phyloP scores from a whole-genome alignment of 2,797 vertebrate genomes.

The Hyperoplus lanceolatus region DNA sequence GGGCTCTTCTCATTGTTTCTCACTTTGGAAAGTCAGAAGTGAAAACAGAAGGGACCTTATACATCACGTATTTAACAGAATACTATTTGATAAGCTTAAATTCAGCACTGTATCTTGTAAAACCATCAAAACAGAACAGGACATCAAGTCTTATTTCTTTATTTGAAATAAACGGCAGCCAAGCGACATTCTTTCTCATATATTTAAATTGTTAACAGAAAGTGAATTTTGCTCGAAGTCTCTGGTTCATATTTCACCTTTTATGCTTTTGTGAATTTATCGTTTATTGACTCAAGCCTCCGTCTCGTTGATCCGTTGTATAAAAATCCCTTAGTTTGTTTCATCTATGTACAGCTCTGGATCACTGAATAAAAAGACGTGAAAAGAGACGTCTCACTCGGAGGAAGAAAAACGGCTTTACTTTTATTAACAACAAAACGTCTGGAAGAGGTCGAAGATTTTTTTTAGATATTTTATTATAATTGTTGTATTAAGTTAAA shows the following conservation, averaged over 20 bases:
- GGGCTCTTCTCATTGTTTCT: too few relatives aligned
- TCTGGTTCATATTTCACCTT: conserved; percentile 24
- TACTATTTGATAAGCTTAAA: too few relatives aligned
- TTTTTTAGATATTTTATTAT: not conserved
- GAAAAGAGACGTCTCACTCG: conserved; percentile 38
- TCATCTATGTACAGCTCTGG: conserved; percentile 61
- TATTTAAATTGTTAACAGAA: conserved; percentile 15
- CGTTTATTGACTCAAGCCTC: conserved; percentile 8
- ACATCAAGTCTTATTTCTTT: not conserved
- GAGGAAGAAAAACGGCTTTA: not conserved
- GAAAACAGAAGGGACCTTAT: too few relatives aligned
- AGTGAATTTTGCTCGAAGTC: conserved; percentile 19
- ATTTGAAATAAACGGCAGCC: not conserved
- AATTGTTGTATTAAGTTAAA: not conserved
- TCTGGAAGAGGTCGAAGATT: conserved; percentile 17
- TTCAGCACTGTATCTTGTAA: too few relatives aligned
- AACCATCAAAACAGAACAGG: not conserved
- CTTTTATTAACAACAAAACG: conserved; percentile 10
- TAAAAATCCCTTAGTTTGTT: conserved; percentile 38
- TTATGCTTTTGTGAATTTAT: not conserved
- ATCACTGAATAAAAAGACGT: conserved; percentile 42
- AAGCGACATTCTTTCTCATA: not conserved
- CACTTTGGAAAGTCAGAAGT: too few relatives aligned
- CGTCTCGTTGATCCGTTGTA: conserved; percentile 32
- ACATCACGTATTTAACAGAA: too few relatives aligned